Base-by-base conservation (phyloP, 2,797 vertebrate genomes). In the Pipistrellus pygmaeus region DNA sequence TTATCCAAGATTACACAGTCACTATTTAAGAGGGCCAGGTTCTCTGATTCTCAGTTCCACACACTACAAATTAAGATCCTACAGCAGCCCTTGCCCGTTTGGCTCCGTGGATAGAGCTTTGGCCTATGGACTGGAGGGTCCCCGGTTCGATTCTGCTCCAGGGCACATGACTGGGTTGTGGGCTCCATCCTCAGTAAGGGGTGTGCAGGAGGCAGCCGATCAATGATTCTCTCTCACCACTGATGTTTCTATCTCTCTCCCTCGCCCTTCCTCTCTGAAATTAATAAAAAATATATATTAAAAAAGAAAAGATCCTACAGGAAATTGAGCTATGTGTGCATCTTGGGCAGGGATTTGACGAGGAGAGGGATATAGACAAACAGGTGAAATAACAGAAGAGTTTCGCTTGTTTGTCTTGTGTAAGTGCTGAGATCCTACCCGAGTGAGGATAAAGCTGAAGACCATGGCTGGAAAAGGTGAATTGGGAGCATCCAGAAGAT, bases 1-100 rank as follows among this genome's bases (percentile, higher is more conserved):
- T 75, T 88, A 35, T 35, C 32, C 27, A 62, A 72, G n/a, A 95
- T 86, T 66, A 76, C 80, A 81, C 18, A 80, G 57, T 46, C 53
- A 66, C 13, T 53, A 32, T 73, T 53, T 93, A 60, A 44, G n/a
- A 92, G 55, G 15, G 38, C 48, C 69, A 76, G 9, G 21, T 82
- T 51, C 78, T 76, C 68, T 72, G 72, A 68, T 85, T 85, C 25
- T 38, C 85, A 88, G 92, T 66, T 20, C 64, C 35, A 64, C 5
- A 23, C 9, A 81, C n/a, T 85, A 27, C 51, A 78, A 84, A 84
- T 10, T 71, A 90, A 90, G 75, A 80, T 44, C 60, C n/a, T 82
- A 78, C 15, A 94, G 57, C 27, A 38, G 27, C 60, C 60, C 27
- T 62, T 62, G 60, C 25, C 12, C 1, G 5, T 62, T 62, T 62